Evolutionary conservation across 1,140 invertebrate species (phyloP).

Genomic region (Cyphomyrmex costatus): DNA sequence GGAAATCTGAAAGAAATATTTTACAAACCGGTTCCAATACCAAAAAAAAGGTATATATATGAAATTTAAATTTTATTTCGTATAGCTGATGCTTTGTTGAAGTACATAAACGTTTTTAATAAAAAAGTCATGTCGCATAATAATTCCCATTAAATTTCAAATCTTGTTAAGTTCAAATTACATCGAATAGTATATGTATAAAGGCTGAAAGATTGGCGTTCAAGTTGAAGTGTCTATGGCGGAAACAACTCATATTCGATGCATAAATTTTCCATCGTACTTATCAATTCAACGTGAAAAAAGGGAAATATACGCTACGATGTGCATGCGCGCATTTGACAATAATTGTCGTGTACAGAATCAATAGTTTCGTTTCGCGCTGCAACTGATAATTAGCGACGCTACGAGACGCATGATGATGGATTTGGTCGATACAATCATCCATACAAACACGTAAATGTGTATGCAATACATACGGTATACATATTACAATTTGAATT

Average conservation of each 20-base stretch:
- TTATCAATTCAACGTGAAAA: neutral
- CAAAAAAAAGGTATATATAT: neutral
- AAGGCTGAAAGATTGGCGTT: neutral
- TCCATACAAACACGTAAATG: conserved; percentile 67
- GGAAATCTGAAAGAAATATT: conserved; percentile 3
- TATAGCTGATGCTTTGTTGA: neutral
- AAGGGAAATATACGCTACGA: neutral
- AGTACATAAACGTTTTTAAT: neutral
- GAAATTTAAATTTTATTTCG: neutral
- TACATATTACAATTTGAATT: conserved; percentile 77
- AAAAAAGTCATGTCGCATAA: neutral
- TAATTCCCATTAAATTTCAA: neutral
- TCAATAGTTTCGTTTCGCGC: conserved; percentile 38
- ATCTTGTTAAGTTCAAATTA: neutral
- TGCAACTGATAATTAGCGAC: conserved; percentile 65
- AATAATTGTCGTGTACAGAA: conserved; percentile 39
- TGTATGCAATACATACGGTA: conserved; percentile 57
- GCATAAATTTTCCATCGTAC: conserved; percentile 20
- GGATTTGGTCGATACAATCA: conserved; percentile 44
- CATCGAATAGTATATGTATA: neutral
- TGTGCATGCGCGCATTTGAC: conserved; percentile 12
- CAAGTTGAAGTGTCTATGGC: neutral
- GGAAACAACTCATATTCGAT: neutral
- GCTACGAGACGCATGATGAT: conserved; percentile 34
- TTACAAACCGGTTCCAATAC: neutral